Conservation (phyloP, 2,113 vertebrate genomes). For the Eulemur macaco region DNA sequence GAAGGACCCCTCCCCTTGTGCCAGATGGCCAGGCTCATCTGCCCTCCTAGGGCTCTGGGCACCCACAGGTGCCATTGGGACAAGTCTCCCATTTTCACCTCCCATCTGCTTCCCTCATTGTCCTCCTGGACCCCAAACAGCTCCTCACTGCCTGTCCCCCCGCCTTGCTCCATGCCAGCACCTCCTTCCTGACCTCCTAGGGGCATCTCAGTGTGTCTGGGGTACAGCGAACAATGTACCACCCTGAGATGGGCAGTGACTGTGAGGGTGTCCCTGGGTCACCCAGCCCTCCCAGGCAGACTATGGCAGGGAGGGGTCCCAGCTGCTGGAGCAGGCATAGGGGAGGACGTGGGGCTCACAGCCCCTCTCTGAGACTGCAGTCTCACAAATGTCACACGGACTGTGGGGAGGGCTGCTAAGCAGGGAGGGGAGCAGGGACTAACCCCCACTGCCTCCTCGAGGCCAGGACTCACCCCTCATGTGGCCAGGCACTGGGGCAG, state of each 20-base stretch:
- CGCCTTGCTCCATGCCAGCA: background rate
- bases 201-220: background rate
- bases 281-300: background rate
- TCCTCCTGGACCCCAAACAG: background rate
- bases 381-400: conserved; percentile 74
- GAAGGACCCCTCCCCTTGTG: background rate
- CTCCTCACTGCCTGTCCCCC: background rate
- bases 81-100: background rate
- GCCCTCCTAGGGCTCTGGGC: background rate
- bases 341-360: background rate
- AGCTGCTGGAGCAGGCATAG: background rate
- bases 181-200: background rate
- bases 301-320: background rate
- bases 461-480: background rate
- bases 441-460: background rate
- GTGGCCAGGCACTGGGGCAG: background rate
- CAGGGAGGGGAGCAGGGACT: conserved; percentile 5
- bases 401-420: conserved; percentile 42
- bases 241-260: background rate
- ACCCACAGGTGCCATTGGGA: background rate
- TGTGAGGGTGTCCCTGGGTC: background rate
- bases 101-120: background rate
- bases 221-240: background rate
- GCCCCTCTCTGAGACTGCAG: conserved; percentile 75
- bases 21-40: background rate